Evolutionary conservation across 2,797 vertebrate genomes (phyloP), one percentile per base, ranked within the genome.

Genomic region (Monodelphis domestica): DNA sequence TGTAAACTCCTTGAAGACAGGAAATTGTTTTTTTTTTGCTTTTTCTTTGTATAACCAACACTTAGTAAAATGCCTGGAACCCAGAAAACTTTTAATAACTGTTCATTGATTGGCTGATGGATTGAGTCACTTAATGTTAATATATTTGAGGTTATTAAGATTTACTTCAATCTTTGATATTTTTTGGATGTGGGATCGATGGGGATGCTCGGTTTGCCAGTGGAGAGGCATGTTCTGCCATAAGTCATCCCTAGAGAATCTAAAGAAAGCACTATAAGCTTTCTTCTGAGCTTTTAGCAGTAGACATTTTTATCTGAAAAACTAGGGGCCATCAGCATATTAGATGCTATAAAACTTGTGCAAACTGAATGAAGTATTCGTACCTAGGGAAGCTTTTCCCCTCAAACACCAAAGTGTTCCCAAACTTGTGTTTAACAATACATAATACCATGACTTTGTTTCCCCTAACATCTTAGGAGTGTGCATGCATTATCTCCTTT

Each of bases 401-500:
- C 45, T 92, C 57, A 84, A 94, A 88, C 56, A 93, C 17, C 53
- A 70, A 87, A 70, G 38, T 30, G 5, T 38, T 30, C 26, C 87
- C 92, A 95, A 92, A 45, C 15, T 50, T 55, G 92, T 15, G 14
- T 90, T 95, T 95, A 50, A 15, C 21, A 26, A 84, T 11, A 92
- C 33, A 54, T 63, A 89, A 92, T 94, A 94, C 38, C 4, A 26
- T 59, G 57, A 30, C 87, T 15, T 95, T 91, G 6, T 54, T 95
- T 95, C 91, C 54, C 28, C 52, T 93, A 53, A 70, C 5, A 88
- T 12, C 54, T n/a, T 93, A 53, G 93, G 91, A 90, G 78, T 90
- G 5, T 12, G 92, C 93, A 17, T 94, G 78, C 57, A 90, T 94
- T 94, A 89, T 30, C 51, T 53, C 93, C 51, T 89, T 93, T 90